Base-by-base conservation (phyloP, 2,797 vertebrate species). In the Anguilla marmorata region DNA sequence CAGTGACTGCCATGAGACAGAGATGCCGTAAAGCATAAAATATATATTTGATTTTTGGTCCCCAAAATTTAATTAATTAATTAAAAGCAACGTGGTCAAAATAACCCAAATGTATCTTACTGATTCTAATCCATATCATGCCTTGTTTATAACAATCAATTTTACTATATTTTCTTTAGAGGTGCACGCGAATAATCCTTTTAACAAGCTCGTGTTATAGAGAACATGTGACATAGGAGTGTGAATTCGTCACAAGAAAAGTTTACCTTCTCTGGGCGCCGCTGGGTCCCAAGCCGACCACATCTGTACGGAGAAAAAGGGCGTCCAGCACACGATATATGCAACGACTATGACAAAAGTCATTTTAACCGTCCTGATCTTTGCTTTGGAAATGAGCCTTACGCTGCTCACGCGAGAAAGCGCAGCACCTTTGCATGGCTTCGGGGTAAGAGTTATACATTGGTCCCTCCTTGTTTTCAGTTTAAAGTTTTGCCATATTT, bases 281-380 rank as follows among this genome's bases (percentile, higher is more conserved):
- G 97, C 90, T 1, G 91, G 94, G 86, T 98, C 98, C 98, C 98
- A 99, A 74, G 97, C 98, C 0, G 97, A 97, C 98, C 98, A 99
- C 98, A 98, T 98, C 95, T 99, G 98, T 88, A 98, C 98, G 0
- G 97, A 97, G 94, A 99, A 99, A 91, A 98, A 99, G 0, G 98
- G 98, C 0, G 98, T 98, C 98, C 98, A 99, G 91, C 98, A 98
- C 88, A 98, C 94, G 76, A 99, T 95, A 85, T 98, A 99, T 12
- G 97, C 98, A 92, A 99, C 24, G 48, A 99, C 98, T 56, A 99
- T 97, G 86, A 99, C 97, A 93, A 98, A 98, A 63, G 98, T 98
- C 98, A 99, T 99, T 93, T 98, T 99, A 87, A 98, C 97, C 0
- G 98, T 98, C 90, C 97, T 96, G 69, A 98, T 98, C 93, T 99